Evolutionary conservation across 2,888 invertebrate species (phyloP).

Genomic region (Leucozona laternaria): DNA sequence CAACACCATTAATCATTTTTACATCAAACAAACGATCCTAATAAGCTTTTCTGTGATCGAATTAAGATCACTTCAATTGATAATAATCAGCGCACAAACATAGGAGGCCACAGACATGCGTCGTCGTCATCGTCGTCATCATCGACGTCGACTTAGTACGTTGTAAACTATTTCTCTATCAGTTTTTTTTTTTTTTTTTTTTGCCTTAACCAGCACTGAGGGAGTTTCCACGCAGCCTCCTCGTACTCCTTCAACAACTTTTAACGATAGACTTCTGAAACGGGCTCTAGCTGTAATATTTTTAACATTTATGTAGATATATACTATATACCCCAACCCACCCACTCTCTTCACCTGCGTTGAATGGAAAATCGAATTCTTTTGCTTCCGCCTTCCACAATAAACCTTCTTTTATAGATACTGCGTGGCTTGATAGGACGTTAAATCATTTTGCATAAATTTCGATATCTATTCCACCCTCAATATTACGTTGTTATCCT

Average conservation of each 20-base stretch:
- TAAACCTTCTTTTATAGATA: background rate
- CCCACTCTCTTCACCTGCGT: slow-evolving; percentile 69
- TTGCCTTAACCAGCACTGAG: slow-evolving; percentile 40
- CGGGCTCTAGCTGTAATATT: slow-evolving; percentile 55
- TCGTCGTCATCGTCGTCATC: slow-evolving; percentile 4
- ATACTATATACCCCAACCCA: slow-evolving; percentile 2
- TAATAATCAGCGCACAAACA: slow-evolving; percentile 62
- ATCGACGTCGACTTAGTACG: slow-evolving; percentile 14
- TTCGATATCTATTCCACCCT: slow-evolving; percentile 75
- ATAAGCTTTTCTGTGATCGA: slow-evolving; percentile 59
- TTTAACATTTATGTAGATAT: background rate
- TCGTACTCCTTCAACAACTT: slow-evolving; percentile 54
- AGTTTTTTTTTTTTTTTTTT: background rate
- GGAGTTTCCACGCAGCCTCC: slow-evolving; percentile 47
- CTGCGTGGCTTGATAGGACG: slow-evolving; percentile 32
- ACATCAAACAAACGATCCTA: slow-evolving; percentile 72
- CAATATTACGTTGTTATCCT: slow-evolving; percentile 48
- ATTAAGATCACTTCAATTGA: slow-evolving; percentile 75
- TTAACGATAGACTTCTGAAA: slow-evolving; percentile 51
- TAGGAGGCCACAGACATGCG: slow-evolving; percentile 35
- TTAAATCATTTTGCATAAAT: slow-evolving; percentile 75
- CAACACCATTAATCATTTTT: slow-evolving; percentile 68
- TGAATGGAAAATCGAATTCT: slow-evolving; percentile 56
- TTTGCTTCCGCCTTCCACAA: slow-evolving; percentile 68
- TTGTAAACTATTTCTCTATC: slow-evolving; percentile 42